Evolutionary conservation across 2,888 invertebrate species (phyloP), one percentile per base, ranked within the genome.

Genomic region (Noctua janthina): DNA sequence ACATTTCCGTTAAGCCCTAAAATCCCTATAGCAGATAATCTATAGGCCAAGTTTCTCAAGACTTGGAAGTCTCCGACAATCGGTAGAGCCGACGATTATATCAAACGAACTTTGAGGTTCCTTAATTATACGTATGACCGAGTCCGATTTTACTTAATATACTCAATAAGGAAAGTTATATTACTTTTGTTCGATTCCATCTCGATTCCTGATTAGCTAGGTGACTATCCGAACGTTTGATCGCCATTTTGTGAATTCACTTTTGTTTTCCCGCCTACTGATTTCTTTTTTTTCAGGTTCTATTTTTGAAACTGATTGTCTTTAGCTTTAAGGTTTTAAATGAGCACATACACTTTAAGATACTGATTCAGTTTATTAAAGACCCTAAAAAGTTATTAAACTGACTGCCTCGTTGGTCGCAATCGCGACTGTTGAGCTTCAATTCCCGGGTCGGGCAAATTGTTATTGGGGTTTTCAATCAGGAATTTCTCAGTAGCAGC

Each of bases 111-210:
- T 83, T 87, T 82, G 78, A 84, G 84, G 89, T 89, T 91, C 90
- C 88, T 93, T 93, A 94, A 95, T 95, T 94, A 94, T 91, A 93
- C 95, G 95, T 92, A 89, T 94, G 94, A 94, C 92, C 92, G 95
- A 92, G 87, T 93, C 91, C 92, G 90, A 92, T 92, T 94, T 94
- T 92, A 92, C 92, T 92, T 93, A 92, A 92, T 92, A 92, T 91
- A 91, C 92, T 93, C 92, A 93, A 94, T 94, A 94, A 93, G 93
- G 91, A 95, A 96, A 96, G 95, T 96, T 95, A 94, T 95, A 96
- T 96, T 95, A 93, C 95, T 95, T 95, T 95, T 95, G 94, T 95
- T 95, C 92, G 92, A 93, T 92, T 93, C 90, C 91, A 90, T 91
- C 91, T 85, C 88, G 84, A 90, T 92, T 92, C 88, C 87, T 93